Conservation (phyloP, 2,797 vertebrate species). For the Bradypodion pumilum region DNA sequence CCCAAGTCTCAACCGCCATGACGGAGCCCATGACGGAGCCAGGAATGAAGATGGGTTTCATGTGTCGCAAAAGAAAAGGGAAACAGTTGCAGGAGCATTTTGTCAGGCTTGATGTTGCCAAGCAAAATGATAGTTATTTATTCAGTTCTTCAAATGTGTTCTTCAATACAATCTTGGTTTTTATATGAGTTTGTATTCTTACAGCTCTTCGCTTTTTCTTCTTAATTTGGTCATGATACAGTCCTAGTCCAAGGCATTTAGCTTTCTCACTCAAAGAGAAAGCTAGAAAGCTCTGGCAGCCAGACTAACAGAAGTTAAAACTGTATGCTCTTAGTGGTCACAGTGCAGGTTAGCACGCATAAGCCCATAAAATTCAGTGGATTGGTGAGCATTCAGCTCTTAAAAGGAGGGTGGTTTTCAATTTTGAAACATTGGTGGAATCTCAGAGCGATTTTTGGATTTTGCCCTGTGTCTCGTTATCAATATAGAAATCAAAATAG, state of each 20-base stretch:
- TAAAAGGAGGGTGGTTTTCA: background rate
- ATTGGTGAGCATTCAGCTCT: background rate
- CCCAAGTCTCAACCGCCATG: too few relatives aligned
- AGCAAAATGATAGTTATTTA: background rate
- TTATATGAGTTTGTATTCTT: background rate
- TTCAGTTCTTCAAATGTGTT: background rate
- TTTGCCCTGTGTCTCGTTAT: background rate
- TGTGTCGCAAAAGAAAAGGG: background rate
- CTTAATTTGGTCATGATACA: background rate
- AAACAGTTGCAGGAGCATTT: background rate
- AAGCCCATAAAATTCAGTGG: background rate
- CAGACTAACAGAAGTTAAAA: background rate
- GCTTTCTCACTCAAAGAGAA: background rate
- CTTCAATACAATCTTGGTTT: background rate
- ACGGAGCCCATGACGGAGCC: too few relatives aligned
- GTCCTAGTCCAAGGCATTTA: background rate
- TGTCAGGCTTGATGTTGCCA: background rate
- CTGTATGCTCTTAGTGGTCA: background rate
- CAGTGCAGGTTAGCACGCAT: background rate
- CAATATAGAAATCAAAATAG: too few relatives aligned
- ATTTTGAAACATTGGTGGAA: background rate
- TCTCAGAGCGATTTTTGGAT: background rate
- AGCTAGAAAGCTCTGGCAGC: too few relatives aligned
- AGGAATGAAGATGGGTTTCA: background rate
- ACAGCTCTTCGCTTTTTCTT: background rate